Evolutionary conservation across 2,888 invertebrate species (phyloP), one percentile per base, ranked within the genome.

Genomic region (Lepas anatifera): DNA sequence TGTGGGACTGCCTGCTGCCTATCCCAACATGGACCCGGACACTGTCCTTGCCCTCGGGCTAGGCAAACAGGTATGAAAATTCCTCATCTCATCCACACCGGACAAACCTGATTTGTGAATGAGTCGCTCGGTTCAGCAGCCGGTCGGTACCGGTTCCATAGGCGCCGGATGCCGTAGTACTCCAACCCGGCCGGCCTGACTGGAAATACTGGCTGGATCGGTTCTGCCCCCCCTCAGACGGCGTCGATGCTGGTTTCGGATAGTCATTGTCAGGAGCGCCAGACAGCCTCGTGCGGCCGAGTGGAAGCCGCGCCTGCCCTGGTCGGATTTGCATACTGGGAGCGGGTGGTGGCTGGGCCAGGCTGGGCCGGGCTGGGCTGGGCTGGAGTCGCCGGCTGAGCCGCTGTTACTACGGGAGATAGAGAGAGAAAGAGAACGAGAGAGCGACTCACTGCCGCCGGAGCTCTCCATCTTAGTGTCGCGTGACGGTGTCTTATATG

Each of bases 61-160:
- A 58, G 32, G 58, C 58, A 58, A 58, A 58, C 58, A 35, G 58
- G 58, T 58, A 25, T 58, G n/a, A 32, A 32, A 35, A 35, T 58
- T 58, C 58, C 18, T 22, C 58, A 58, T 58, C 58, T 58, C 58
- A 35, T 58, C 58, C 10, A 35, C 18, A 35, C 35, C 7, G 35
- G 58, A 58, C 58, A 58, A 58, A 58, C 58, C 58, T 32, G 58
- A 32, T 58, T 58, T 58, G 7, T 58, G 58, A 35, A 35, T 58
- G 58, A 22, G 22, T n/a, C n/a, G n/a, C n/a, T n/a, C n/a, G n/a
- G n/a, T n/a, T n/a, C 18, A 6, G 58, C 35, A 7, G 35, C 58
- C 13, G 58, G 35, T 22, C 16, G 22, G 58, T 52, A 52, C 52
- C 52, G 52, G 52, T 52, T 32, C 32, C 7, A 11, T 27, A 32